Evolutionary conservation across 2,888 invertebrate genomes (phyloP).

Genomic region (Megaustenia siamemsis): DNA sequence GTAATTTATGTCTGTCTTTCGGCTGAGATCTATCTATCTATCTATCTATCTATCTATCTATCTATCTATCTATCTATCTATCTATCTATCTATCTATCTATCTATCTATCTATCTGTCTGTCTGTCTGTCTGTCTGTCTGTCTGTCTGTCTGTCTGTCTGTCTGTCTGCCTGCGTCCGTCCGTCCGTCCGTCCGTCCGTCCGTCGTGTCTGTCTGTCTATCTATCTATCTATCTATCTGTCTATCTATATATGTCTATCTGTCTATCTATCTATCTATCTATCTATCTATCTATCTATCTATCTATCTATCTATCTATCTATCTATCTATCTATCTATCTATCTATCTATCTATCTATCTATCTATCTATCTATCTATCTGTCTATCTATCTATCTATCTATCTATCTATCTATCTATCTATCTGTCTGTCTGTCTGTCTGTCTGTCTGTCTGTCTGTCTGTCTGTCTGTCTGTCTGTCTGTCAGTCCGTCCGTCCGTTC

Average conservation of each 20-base stretch:
- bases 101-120: slow-evolving; percentile 37
- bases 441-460: slow-evolving; percentile 43
- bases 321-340: background rate
- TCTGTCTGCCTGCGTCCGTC: slow-evolving; percentile 36
- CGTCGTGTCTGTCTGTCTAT: background rate
- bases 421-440: slow-evolving; percentile 44
- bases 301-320: slow-evolving; percentile 31
- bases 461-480: slow-evolving; percentile 30
- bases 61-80: slow-evolving; percentile 12
- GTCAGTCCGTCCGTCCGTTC: background rate
- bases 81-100: slow-evolving; percentile 15
- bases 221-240: background rate
- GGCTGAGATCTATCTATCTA: slow-evolving; percentile 4
- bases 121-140: slow-evolving; percentile 46
- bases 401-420: slow-evolving; percentile 36
- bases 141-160: slow-evolving; percentile 41
- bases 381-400: slow-evolving; percentile 13
- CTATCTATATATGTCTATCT: background rate
- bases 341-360: background rate
- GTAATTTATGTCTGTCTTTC: no score
- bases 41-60: background rate
- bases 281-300: slow-evolving; percentile 12
- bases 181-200: no score
- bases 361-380: slow-evolving; percentile 24
- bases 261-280: background rate